Evolutionary conservation across 2,113 vertebrate genomes (phyloP), one percentile per base, ranked within the genome.

Genomic region (Rhinoptilus africanus): DNA sequence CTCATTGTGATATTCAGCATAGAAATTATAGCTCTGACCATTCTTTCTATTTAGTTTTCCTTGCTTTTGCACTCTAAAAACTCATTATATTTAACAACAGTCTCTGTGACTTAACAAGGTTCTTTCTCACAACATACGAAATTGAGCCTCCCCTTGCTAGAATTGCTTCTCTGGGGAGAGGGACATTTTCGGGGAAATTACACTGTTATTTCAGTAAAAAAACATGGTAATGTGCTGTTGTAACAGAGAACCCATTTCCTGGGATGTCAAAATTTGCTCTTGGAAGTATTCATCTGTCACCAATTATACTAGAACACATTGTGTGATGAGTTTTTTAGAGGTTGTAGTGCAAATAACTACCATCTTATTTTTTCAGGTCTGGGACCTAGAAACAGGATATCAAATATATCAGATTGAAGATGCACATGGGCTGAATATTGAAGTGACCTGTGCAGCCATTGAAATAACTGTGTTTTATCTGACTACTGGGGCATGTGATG

Each of bases 321-420:
- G 6, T 83, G 16, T 80, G 59, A 32, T 27, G 28, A 59, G 15
- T 81, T 95, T 85, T 87, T 85, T 87, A 45, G 37, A 85, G 56
- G 17, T 54, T 67, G 3, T 39, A 71, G n/a, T 85, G 59, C 48
- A 91, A 89, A 72, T 85, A 78, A 85, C 63, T 79, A 30, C 57
- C 4, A 9, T 85, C 41, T 67, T 85, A 14, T 74, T 92, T 89
- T 89, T 90, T 81, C 39, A 98, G 98, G 97, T 98, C 41, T 98
- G 98, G 98, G 98, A 98, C 83, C 82, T 98, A 8, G 97, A 98
- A 89, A 97, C 97, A 17, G 98, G 98, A 39, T 88, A 96, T 76
- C 97, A 96, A 89, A 95, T 98, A 93, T 98, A 98, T 73, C 96
- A 98, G 85, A 98, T 97, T 92, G 95, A 97, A 92, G 96, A 98